phyloP scores from a whole-genome alignment of 2,888 invertebrate genomes.

The Noctua comes region DNA sequence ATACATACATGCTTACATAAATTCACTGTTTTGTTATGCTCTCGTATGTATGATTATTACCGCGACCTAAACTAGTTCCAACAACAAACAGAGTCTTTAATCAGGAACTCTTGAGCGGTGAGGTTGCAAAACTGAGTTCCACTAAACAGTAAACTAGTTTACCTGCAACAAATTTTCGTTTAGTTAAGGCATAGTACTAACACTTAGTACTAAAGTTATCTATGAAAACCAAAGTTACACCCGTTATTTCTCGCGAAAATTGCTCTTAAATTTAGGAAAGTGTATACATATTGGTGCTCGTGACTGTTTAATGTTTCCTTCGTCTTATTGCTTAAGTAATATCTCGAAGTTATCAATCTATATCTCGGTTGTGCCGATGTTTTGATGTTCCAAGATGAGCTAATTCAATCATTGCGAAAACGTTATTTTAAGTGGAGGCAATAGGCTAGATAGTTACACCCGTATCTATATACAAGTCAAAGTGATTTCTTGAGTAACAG shows the following conservation, averaged over 20 bases:
- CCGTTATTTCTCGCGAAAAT: no score
- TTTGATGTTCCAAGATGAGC: not conserved
- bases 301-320: not conserved
- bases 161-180: constrained; percentile 6
- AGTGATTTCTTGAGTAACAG: no score
- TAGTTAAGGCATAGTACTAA: not conserved
- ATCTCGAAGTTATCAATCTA: not conserved
- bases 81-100: constrained; percentile 37
- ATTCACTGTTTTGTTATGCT: not conserved
- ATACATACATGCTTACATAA: no score
- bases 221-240: not conserved
- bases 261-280: no score
- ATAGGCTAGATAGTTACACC: not conserved
- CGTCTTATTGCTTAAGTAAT: not conserved
- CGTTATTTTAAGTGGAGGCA: not conserved
- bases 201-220: constrained; percentile 1
- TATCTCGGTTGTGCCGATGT: not conserved
- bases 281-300: no score
- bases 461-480: no score
- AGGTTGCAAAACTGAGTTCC: constrained; percentile 27
- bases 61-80: not conserved
- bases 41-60: not conserved
- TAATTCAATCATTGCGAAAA: not conserved
- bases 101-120: constrained; percentile 29
- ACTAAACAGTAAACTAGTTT: constrained; percentile 25